Evolutionary conservation across 1,140 invertebrate genomes (phyloP), one percentile per base, ranked within the genome.

Genomic region (Drosophila ogumai): DNA sequence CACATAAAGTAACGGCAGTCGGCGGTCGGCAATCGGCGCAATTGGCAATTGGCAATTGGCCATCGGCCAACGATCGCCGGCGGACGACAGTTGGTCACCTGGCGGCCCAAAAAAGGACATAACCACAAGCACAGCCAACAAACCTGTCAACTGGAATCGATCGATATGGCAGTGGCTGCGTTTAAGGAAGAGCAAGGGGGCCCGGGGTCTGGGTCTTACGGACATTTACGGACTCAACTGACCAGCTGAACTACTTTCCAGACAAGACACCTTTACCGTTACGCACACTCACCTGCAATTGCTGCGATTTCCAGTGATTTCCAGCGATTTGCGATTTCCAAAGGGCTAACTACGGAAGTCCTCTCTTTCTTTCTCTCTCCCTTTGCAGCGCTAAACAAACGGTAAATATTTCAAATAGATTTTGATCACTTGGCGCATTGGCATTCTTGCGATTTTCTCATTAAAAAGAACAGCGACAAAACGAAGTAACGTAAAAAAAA

Each of bases 161-260:
- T 59, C 54, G 84, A 73, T 73, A 56, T 79, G 77, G 79, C 69
- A 58, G 40, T 50, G 69, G 38, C 19, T 22, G 15, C 6, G 13
- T 8, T 19, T 10, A 34, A 25, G 58, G 58, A 22, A 5, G 38
- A 12, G 2, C 2, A n/a, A 15, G n/a, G 63, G 8, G 41, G 17
- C 6, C 2, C 36, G 44, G 69, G 57, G n/a, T 28, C 22, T 15
- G 46, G 31, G 59, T 60, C 47, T 55, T 36, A 75, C 50, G 50
- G 74, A 78, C 75, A 68, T 87, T 88, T 88, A 88, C 87, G 84
- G 85, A 63, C 80, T 74, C 56, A 58, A 71, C 72, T 88, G 84
- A 88, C 84, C 84, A 88, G 80, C 65, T 88, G 84, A 88, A 88
- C 84, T 88, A 88, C 84, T 88, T 88, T 88, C 80, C 43, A 80